phyloP scores from a whole-genome alignment of 2,113 vertebrate species.

The Protobothrops mucrosquamatus region DNA sequence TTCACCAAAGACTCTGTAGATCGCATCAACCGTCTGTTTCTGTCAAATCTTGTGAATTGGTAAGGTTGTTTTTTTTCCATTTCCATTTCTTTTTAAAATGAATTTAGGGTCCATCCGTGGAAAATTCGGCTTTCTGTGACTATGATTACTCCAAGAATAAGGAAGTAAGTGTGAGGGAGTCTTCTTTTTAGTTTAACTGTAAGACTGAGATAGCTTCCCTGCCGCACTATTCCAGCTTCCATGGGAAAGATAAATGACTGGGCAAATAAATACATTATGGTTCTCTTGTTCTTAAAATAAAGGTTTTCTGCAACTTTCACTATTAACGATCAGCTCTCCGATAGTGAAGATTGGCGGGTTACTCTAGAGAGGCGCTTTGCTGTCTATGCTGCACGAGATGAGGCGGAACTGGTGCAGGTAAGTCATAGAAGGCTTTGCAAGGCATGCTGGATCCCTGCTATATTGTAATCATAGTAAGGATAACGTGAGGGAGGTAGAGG shows the following conservation, averaged over 20 bases:
- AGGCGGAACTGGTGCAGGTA: conserved; percentile 89
- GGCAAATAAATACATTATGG: background rate
- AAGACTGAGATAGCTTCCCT: background rate
- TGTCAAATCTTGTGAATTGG: conserved; percentile 88
- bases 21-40: conserved; percentile 70
- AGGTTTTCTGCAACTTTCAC: conserved; percentile 90
- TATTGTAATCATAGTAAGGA: background rate
- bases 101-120: background rate
- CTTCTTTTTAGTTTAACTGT: background rate
- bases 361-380: conserved; percentile 82
- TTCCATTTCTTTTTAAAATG: background rate
- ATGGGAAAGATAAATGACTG: background rate
- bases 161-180: background rate
- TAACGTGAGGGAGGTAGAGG: background rate
- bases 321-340: conserved; percentile 79
- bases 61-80: conserved; percentile 50
- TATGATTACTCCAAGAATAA: background rate
- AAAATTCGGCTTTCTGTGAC: background rate
- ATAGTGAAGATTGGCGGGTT: conserved; percentile 61
- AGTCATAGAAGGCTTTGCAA: conserved; percentile 48
- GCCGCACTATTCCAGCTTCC: background rate
- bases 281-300: conserved; percentile 15
- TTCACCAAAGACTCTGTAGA: conserved; percentile 69
- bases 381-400: conserved; percentile 76
- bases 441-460: background rate